Percentiles rank a stretch among this genome's conserved stretches.
Conservation (phyloP, 30 jellyfish, hydroid and myxozoan genomes). For the Cassiopea xamachana region DNA sequence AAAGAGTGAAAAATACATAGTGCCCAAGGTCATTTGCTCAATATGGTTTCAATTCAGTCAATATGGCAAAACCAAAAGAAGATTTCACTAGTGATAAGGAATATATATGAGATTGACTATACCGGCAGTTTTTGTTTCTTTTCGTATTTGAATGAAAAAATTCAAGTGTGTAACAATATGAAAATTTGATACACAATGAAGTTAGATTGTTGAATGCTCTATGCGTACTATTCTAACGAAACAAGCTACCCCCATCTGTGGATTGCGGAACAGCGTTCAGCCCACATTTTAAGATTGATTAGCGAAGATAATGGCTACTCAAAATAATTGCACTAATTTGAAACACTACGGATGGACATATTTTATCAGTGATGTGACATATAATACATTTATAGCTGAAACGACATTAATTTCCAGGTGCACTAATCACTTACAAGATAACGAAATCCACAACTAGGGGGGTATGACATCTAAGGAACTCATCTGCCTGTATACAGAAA, state of each 20-base stretch:
- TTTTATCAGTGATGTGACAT: not conserved
- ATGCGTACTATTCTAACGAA: not conserved
- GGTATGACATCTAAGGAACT: not conserved
- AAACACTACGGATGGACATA: not conserved
- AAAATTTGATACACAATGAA: too few species aligned
- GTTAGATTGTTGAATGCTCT: not conserved
- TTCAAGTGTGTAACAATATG: too few species aligned
- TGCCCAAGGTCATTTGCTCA: too few species aligned
- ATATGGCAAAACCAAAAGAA: too few species aligned
- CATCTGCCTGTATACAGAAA: too few species aligned
- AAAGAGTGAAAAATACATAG: too few species aligned
- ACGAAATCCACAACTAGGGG: not conserved
- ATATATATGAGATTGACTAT: too few species aligned
- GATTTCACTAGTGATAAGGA: too few species aligned
- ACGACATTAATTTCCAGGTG: constrained; percentile 24
- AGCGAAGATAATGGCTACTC: not conserved
- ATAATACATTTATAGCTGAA: constrained; percentile 16
- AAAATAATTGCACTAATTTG: not conserved
- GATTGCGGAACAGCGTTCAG: not conserved
- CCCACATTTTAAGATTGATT: not conserved
- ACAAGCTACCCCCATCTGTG: not conserved
- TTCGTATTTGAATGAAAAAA: too few species aligned
- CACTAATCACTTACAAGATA: constrained; percentile 21
- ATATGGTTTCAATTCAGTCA: too few species aligned
- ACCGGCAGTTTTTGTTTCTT: too few species aligned